These are phyloP conservation scores for Atherinomorus stipes DNA, from an alignment of 2,113 vertebrate species.

Conservation along the genomic window DNA sequence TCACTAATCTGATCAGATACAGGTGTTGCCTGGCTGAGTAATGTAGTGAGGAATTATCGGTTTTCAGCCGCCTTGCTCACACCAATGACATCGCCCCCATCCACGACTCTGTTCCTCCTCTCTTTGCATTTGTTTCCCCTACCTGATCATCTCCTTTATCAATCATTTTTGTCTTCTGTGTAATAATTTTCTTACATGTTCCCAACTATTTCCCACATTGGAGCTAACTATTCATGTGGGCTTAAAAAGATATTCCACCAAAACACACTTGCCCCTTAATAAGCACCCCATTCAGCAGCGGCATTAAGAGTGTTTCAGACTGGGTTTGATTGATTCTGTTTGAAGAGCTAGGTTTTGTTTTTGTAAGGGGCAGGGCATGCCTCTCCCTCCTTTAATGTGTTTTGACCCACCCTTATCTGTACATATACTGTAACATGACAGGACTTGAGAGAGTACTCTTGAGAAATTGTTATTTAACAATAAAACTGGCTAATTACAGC, in stretches of 20 bases:
- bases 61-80: conserved; percentile 49
- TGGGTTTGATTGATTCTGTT: conserved; percentile 35
- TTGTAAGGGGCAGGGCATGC: conserved; percentile 42
- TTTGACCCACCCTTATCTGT: conserved; percentile 50
- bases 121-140: neutral
- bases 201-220: neutral
- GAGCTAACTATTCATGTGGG: neutral
- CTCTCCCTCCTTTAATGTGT: conserved; percentile 42
- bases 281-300: neutral
- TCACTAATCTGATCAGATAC: conserved; percentile 24
- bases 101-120: conserved; percentile 6
- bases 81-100: conserved; percentile 54
- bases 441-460: conserved; percentile 3
- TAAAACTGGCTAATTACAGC: neutral
- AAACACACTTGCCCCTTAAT: neutral
- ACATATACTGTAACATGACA: conserved; percentile 20
- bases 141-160: neutral
- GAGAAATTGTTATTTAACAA: conserved; percentile 2
- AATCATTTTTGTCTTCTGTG: neutral
- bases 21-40: conserved; percentile 9
- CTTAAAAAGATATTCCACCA: conserved; percentile 18
- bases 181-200: neutral
- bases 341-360: conserved; percentile 50
- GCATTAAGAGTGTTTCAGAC: conserved; percentile 5
- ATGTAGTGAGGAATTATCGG: conserved; percentile 44